Percentiles rank a stretch among this genome's conserved stretches.
phyloP scores from a whole-genome alignment of 2,113 vertebrate genomes.

The Gymnocephalus cernua region DNA sequence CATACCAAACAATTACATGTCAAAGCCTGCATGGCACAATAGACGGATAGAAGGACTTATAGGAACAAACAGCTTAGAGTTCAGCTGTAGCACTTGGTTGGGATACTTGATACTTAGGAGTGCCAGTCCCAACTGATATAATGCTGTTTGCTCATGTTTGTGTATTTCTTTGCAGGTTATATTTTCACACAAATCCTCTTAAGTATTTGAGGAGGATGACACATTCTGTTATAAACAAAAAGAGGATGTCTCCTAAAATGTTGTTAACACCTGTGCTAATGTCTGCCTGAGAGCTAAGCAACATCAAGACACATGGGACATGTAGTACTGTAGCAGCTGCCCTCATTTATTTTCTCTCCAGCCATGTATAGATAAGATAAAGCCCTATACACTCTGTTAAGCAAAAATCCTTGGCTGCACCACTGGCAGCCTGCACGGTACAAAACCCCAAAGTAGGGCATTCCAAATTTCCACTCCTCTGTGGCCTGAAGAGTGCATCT shows the following conservation, averaged over 20 bases:
- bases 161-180: not conserved
- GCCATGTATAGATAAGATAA: constrained; percentile 72
- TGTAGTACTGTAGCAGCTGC: constrained; percentile 34
- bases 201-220: constrained; percentile 29
- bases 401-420: constrained; percentile 55
- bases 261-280: constrained; percentile 57
- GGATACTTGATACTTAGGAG: not conserved
- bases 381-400: constrained; percentile 53
- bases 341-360: constrained; percentile 61
- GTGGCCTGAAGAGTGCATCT: constrained; percentile 60
- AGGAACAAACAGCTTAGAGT: not conserved
- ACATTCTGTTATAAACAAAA: constrained; percentile 12
- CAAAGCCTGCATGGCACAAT: no score
- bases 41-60: not conserved
- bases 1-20: no score
- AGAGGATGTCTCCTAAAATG: constrained; percentile 37
- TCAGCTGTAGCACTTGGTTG: not conserved
- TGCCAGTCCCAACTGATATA: not conserved
- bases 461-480: constrained; percentile 52
- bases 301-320: constrained; percentile 33
- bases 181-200: constrained; percentile 20
- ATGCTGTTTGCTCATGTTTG: not conserved
- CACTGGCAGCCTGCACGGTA: constrained; percentile 30
- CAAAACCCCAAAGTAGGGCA: constrained; percentile 67
- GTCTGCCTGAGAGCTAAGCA: constrained; percentile 51